phyloP scores from a whole-genome alignment of 2,797 vertebrate species.

The Hyperoplus immaculatus region DNA sequence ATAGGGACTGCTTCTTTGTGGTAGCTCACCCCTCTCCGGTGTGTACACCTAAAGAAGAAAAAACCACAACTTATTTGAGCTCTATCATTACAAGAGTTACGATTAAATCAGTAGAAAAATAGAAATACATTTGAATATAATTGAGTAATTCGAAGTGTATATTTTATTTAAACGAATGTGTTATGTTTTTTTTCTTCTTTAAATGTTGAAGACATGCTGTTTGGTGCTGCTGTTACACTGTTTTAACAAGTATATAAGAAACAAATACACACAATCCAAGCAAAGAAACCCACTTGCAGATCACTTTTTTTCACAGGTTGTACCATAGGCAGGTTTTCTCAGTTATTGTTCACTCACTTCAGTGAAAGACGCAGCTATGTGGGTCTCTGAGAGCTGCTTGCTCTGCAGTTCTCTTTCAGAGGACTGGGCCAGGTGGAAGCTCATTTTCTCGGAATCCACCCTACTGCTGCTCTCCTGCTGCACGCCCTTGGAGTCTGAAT shows the following conservation, averaged over 20 bases:
- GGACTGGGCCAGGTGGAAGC: slow-evolving; percentile 72
- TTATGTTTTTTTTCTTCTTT: background rate
- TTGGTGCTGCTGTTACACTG: slow-evolving; percentile 39
- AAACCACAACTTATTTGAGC: slow-evolving; percentile 70
- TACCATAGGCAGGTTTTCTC: slow-evolving; percentile 36
- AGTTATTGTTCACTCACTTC: slow-evolving; percentile 80
- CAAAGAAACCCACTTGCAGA: slow-evolving; percentile 31
- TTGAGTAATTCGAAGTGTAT: slow-evolving; percentile 24
- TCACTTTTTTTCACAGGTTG: slow-evolving; percentile 33
- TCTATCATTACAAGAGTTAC: background rate
- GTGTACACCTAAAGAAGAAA: slow-evolving; percentile 89
- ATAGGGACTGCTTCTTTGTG: slow-evolving; percentile 85
- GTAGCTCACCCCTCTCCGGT: slow-evolving; percentile 88
- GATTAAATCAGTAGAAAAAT: background rate
- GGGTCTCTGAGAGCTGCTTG: slow-evolving; percentile 78
- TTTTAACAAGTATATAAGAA: slow-evolving; percentile 23
- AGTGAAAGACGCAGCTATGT: slow-evolving; percentile 76
- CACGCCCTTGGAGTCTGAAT: slow-evolving; percentile 67
- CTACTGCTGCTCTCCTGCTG: slow-evolving; percentile 43
- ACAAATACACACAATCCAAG: slow-evolving; percentile 36
- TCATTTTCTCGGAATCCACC: slow-evolving; percentile 73
- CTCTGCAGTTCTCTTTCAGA: slow-evolving; percentile 78
- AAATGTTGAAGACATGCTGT: slow-evolving; percentile 41
- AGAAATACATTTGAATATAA: slow-evolving; percentile 45
- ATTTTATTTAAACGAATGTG: slow-evolving; percentile 43